A percentile compares a stretch with the other conserved stretches of the same genome.
Conservation (phyloP, 1,140 invertebrate species). For the Zaprionus capensis region DNA sequence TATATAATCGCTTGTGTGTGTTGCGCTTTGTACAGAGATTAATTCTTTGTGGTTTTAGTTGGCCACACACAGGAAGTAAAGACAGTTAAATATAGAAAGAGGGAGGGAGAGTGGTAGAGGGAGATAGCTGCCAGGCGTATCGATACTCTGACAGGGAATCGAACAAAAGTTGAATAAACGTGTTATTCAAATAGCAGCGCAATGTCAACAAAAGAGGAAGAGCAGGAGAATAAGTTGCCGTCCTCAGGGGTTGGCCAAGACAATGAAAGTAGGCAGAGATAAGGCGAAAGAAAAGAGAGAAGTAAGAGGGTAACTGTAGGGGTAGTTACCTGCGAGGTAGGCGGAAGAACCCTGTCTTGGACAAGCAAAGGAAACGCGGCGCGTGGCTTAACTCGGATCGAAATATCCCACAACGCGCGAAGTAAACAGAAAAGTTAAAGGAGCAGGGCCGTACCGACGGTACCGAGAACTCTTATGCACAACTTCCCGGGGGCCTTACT, state of each 20-base stretch:
- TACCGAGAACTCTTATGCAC: too few relatives aligned
- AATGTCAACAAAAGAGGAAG: constrained; percentile 21
- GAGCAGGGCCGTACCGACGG: too few relatives aligned
- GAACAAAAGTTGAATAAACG: constrained; percentile 46
- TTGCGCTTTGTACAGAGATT: constrained; percentile 25
- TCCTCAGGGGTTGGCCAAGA: not conserved
- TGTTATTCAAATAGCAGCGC: constrained; percentile 36
- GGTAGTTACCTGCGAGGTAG: not conserved
- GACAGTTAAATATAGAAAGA: not conserved
- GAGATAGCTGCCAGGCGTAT: not conserved
- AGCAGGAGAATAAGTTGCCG: not conserved
- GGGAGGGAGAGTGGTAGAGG: not conserved
- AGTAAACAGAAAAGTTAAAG: not conserved
- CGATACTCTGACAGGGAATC: constrained; percentile 20
- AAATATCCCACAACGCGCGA: not conserved
- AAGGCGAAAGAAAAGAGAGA: too few relatives aligned
- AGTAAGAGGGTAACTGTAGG: too few relatives aligned
- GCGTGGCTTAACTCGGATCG: not conserved
- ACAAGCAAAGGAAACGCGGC: not conserved
- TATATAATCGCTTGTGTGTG: constrained; percentile 15
- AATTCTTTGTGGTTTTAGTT: constrained; percentile 35
- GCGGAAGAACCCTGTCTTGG: too few relatives aligned
- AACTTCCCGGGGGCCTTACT: too few relatives aligned
- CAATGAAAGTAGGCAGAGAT: too few relatives aligned
- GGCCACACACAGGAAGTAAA: not conserved